Conservation (phyloP, 2,888 invertebrate species). For the Dryobotodes eremita region DNA sequence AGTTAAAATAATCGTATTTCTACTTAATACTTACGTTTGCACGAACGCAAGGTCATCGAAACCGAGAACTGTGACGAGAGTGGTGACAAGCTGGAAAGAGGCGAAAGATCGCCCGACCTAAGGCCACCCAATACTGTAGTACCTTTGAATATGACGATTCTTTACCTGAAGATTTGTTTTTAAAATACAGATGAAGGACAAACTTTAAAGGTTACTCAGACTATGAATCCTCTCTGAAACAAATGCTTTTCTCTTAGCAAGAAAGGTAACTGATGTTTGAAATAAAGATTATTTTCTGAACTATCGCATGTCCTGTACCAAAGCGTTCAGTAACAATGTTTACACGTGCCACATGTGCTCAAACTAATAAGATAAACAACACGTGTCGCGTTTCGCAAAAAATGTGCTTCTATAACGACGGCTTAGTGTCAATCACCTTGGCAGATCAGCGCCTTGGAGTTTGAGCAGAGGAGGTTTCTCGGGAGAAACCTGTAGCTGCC, state of each 20-base stretch:
- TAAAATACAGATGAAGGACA: neutral
- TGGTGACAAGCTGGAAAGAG: neutral
- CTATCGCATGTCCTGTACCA: neutral
- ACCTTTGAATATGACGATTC: neutral
- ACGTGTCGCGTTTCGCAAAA: conserved; percentile 45
- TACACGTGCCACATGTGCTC: conserved; percentile 51
- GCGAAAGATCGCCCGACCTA: neutral
- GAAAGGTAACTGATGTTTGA: neutral
- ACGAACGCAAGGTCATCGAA: no score
- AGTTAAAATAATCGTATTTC: neutral
- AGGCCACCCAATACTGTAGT: neutral
- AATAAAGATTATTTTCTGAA: neutral
- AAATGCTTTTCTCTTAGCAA: neutral
- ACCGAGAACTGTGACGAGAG: neutral
- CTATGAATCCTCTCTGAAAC: neutral
- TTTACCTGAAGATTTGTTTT: neutral
- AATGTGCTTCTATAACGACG: conserved; percentile 52
- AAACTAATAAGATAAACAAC: conserved; percentile 51
- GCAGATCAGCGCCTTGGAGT: conserved; percentile 25
- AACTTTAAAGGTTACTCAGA: neutral
- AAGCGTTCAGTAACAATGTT: conserved; percentile 51
- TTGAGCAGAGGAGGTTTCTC: neutral
- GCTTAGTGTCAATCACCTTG: conserved; percentile 55
- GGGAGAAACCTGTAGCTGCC: neutral
- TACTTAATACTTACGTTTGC: neutral